Conservation (phyloP, 2,797 vertebrate genomes). For the Phrynocephalus guinanensis region DNA sequence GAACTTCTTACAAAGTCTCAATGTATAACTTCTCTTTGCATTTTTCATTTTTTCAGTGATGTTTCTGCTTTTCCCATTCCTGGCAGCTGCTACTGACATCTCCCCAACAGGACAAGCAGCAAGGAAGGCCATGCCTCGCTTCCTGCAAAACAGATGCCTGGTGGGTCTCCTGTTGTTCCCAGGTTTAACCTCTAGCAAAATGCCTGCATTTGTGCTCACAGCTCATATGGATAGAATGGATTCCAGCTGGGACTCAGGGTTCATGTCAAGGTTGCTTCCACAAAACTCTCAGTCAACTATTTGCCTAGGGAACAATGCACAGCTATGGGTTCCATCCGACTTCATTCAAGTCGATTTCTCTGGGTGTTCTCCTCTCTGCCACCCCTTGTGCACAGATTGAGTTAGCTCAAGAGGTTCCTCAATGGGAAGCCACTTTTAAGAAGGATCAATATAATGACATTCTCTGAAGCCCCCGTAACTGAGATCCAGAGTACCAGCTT, state of each 20-base stretch:
- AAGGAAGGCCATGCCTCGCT: slow-evolving; percentile 29
- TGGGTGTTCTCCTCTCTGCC: background rate
- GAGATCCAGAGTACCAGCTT: background rate
- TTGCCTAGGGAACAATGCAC: slow-evolving; percentile 20
- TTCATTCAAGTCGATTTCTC: background rate
- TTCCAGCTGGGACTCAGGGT: slow-evolving; percentile 36
- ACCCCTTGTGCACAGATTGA: background rate
- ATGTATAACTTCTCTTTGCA: background rate
- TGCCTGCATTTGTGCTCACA: background rate
- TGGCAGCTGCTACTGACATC: slow-evolving; percentile 15
- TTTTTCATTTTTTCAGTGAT: background rate
- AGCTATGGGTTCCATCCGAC: background rate
- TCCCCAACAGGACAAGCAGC: slow-evolving; percentile 4
- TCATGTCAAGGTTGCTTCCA: slow-evolving; percentile 23
- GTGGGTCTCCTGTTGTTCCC: slow-evolving; percentile 21
- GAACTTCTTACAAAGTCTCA: background rate
- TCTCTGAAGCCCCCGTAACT: no score
- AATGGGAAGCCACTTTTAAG: background rate
- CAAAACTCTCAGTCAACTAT: slow-evolving; percentile 20
- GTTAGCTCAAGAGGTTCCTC: background rate
- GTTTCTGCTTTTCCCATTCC: background rate
- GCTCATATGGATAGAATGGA: slow-evolving; percentile 16
- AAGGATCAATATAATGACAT: background rate
- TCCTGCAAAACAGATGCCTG: slow-evolving; percentile 27
- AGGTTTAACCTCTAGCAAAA: slow-evolving; percentile 35